A percentile compares a stretch with the other conserved stretches of the same genome.
phyloP scores from a whole-genome alignment of 2,888 invertebrate genomes.

The Volucella bombylans region DNA sequence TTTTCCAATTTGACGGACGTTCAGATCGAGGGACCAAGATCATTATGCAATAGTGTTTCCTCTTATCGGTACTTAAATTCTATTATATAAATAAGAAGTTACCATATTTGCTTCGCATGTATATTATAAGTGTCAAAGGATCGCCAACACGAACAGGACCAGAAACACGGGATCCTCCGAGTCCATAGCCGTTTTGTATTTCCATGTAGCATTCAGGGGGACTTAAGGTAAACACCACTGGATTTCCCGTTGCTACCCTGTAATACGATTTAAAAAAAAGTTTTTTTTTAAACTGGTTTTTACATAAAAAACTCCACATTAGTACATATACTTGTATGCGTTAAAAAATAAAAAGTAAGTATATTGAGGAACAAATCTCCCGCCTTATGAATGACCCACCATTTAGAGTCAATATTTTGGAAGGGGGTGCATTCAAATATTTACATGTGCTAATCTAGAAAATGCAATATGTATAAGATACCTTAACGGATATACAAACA shows the following conservation, averaged over 20 bases:
- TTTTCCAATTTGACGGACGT: too few relatives aligned
- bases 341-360: too few relatives aligned
- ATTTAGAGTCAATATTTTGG: too few relatives aligned
- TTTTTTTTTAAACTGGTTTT: not conserved
- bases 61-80: not conserved
- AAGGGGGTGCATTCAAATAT: too few relatives aligned
- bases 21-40: too few relatives aligned
- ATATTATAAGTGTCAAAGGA: constrained; percentile 94
- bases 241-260: constrained; percentile 96
- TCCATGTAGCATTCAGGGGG: constrained; percentile 98
- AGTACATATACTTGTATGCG: not conserved
- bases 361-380: too few relatives aligned
- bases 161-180: constrained; percentile 91
- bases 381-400: too few relatives aligned
- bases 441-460: too few relatives aligned
- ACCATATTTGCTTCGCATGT: constrained; percentile 98
- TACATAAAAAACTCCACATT: not conserved
- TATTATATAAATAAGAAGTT: constrained; percentile 76
- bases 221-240: constrained; percentile 94
- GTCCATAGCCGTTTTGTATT: constrained; percentile 94
- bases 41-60: too few relatives aligned
- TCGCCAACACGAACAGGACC: constrained; percentile 96
- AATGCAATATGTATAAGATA: too few relatives aligned
- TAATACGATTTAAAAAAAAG: constrained; percentile 18
- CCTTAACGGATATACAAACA: too few relatives aligned